phyloP scores from a whole-genome alignment of 2,888 invertebrate species.

The Dasysyrphus tricinctus region DNA sequence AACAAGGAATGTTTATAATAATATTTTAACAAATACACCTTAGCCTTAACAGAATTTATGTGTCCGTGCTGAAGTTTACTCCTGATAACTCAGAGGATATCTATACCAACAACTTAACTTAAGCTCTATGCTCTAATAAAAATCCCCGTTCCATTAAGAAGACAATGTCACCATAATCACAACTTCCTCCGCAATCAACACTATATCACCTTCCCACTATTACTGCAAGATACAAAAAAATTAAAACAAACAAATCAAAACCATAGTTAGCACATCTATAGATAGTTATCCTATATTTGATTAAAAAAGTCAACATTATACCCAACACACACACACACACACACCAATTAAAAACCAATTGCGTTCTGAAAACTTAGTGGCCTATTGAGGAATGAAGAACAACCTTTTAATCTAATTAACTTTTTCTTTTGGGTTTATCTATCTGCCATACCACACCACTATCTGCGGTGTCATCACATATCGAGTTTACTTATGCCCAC shows the following conservation, averaged over 20 bases:
- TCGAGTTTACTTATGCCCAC: slow-evolving; percentile 63
- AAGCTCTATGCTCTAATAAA: neutral
- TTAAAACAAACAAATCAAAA: slow-evolving; percentile 56
- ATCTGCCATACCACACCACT: slow-evolving; percentile 40
- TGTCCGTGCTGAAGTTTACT: too few relatives aligned
- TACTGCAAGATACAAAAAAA: slow-evolving; percentile 4
- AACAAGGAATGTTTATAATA: too few relatives aligned
- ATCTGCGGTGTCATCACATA: slow-evolving; percentile 70
- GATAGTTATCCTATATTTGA: slow-evolving; percentile 12
- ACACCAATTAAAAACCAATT: slow-evolving; percentile 25
- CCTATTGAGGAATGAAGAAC: slow-evolving; percentile 60
- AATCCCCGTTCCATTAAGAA: neutral
- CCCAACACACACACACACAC: neutral
- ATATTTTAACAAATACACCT: too few relatives aligned
- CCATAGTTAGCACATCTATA: slow-evolving; percentile 24
- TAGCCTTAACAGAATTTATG: too few relatives aligned
- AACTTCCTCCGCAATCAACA: neutral
- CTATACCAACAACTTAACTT: too few relatives aligned
- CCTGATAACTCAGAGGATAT: too few relatives aligned
- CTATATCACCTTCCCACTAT: neutral
- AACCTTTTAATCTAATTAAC: slow-evolving; percentile 75
- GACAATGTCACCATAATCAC: slow-evolving; percentile 1
- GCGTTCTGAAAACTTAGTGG: slow-evolving; percentile 63
- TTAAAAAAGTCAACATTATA: slow-evolving; percentile 19
- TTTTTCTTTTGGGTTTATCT: slow-evolving; percentile 72